A percentile compares a stretch with the other conserved stretches of the same genome.
phyloP scores from a whole-genome alignment of 2,797 vertebrate genomes.

The Oceanodroma leucorhoa region DNA sequence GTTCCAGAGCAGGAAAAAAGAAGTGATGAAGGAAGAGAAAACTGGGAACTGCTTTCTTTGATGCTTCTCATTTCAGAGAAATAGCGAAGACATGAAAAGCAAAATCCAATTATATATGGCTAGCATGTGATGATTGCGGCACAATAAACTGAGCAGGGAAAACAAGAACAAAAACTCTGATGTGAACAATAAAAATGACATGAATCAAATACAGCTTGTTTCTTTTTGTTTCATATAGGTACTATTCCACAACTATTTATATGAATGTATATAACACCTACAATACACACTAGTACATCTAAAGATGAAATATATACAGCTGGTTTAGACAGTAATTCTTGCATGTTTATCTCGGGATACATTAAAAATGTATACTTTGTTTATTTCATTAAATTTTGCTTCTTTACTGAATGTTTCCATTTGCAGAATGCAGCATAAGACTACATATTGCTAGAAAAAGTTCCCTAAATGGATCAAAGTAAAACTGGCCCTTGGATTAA shows the following conservation, averaged over 20 bases:
- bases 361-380: background rate
- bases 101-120: conserved; percentile 17
- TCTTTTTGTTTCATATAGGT: background rate
- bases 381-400: background rate
- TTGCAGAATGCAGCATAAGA: background rate
- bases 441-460: background rate
- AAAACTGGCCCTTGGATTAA: background rate
- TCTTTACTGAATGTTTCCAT: background rate
- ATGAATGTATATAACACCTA: background rate
- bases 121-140: fast-evolving
- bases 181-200: background rate
- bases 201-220: background rate
- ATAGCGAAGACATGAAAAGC: background rate
- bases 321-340: background rate
- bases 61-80: background rate
- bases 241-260: background rate
- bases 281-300: background rate
- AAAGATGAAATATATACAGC: background rate
- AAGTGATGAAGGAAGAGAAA: background rate
- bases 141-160: background rate
- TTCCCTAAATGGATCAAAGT: background rate
- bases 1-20: background rate
- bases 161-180: background rate
- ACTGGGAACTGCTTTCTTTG: background rate
- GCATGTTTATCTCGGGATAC: background rate